A percentile compares a stretch with the other conserved stretches of the same genome.
phyloP scores from a whole-genome alignment of 2,113 vertebrate species.

The Tichodroma muraria region DNA sequence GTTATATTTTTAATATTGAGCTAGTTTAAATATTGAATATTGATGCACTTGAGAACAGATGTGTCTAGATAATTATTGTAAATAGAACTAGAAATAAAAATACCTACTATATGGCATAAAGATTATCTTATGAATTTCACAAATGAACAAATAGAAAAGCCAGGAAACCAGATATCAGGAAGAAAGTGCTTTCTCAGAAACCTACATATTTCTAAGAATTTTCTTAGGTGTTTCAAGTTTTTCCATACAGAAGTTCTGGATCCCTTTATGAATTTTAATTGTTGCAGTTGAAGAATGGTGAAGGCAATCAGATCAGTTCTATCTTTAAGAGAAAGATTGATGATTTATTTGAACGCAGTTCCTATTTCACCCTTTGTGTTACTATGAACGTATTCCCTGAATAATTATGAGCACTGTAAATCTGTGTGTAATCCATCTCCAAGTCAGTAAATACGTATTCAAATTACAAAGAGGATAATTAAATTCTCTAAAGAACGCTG shows the following conservation, averaged over 20 bases:
- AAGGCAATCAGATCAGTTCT: not conserved
- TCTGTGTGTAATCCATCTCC: not conserved
- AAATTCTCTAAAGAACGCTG: not conserved
- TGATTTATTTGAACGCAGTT: not conserved
- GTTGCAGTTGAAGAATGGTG: not conserved
- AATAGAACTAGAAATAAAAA: not conserved
- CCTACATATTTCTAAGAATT: not conserved
- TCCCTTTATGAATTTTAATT: not conserved
- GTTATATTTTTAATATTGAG: not conserved
- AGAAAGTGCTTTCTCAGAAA: not conserved
- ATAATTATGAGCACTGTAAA: not conserved
- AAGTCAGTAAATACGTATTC: not conserved
- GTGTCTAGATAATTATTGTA: not conserved
- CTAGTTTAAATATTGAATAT: slow-evolving; percentile 10
- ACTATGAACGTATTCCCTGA: not conserved
- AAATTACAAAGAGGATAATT: not conserved
- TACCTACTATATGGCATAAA: not conserved
- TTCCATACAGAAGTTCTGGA: not conserved
- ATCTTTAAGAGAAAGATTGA: not conserved
- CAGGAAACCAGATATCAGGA: not conserved
- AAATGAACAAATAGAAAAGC: not conserved
- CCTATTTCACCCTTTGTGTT: not conserved
- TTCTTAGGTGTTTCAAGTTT: not conserved
- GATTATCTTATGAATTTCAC: not conserved
- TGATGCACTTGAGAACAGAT: not conserved